These are phyloP conservation scores for Drosophila rubida DNA, from an alignment of 2,888 invertebrate species.

Conservation along the genomic window DNA sequence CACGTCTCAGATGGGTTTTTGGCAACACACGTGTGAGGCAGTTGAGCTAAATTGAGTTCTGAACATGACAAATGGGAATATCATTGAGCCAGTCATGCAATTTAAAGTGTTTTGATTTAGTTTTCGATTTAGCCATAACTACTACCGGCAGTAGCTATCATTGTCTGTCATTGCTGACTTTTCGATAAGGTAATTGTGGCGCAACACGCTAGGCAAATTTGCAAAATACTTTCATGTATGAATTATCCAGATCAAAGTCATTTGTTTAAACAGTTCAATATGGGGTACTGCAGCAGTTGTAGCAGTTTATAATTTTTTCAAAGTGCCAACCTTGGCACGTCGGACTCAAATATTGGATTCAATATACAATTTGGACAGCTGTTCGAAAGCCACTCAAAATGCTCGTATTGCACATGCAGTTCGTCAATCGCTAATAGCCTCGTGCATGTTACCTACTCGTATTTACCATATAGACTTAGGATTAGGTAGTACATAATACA, in stretches of 20 bases:
- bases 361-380: conserved; percentile 51
- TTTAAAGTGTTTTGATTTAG: conserved; percentile 42
- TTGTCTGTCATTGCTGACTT: conserved; percentile 37
- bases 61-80: conserved; percentile 45
- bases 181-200: conserved; percentile 61
- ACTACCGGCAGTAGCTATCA: conserved; percentile 21
- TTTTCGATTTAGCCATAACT: conserved; percentile 20
- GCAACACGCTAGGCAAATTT: conserved; percentile 59
- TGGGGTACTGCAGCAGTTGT: conserved; percentile 26
- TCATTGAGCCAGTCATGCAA: conserved; percentile 25
- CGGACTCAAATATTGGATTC: conserved; percentile 34
- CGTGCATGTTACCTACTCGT: conserved; percentile 8
- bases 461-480: conserved; percentile 27
- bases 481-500: neutral
- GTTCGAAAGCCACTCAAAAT: conserved; percentile 42
- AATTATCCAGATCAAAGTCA: conserved; percentile 26
- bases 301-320: conserved; percentile 21
- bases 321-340: conserved; percentile 54
- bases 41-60: conserved; percentile 49
- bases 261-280: conserved; percentile 14
- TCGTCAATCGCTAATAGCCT: conserved; percentile 36
- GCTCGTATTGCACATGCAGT: conserved; percentile 28
- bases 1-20: conserved; percentile 53
- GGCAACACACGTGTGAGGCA: conserved; percentile 50
- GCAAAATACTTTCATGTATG: conserved; percentile 9